phyloP scores from a whole-genome alignment of 1,140 invertebrate genomes.

The Galleria mellonella region DNA sequence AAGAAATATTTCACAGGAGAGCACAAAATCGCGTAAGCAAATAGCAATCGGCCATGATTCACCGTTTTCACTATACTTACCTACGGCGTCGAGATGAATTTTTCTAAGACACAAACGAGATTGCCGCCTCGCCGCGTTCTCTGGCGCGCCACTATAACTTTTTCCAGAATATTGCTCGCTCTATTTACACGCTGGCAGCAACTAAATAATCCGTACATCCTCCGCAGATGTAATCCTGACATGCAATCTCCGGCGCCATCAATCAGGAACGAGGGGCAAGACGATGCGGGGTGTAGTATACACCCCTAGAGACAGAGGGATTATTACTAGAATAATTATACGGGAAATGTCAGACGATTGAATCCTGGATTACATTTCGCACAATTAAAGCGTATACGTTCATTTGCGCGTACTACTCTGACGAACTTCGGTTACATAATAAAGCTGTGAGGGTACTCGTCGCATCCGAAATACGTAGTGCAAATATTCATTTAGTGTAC shows the following conservation, averaged over 20 bases:
- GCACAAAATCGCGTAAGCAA: neutral
- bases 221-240: constrained; percentile 65
- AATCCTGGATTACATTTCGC: constrained; percentile 3
- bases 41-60: neutral
- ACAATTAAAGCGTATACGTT: constrained; percentile 1
- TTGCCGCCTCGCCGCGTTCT: constrained; percentile 2
- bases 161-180: constrained; percentile 35
- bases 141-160: neutral
- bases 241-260: constrained; percentile 65
- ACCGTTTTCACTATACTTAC: neutral
- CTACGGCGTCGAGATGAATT: constrained; percentile 14
- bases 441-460: neutral
- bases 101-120: constrained; percentile 19
- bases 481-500: neutral
- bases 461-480: neutral
- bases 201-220: constrained; percentile 65
- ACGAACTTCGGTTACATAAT: neutral
- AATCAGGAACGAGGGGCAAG: constrained; percentile 32
- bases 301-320: neutral
- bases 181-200: constrained; percentile 41
- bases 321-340: constrained; percentile 3
- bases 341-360: neutral
- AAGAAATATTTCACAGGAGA: neutral
- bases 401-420: neutral
- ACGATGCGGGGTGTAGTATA: too few species aligned